phyloP scores from a whole-genome alignment of 2,113 vertebrate species.

The Saguinus imperator region DNA sequence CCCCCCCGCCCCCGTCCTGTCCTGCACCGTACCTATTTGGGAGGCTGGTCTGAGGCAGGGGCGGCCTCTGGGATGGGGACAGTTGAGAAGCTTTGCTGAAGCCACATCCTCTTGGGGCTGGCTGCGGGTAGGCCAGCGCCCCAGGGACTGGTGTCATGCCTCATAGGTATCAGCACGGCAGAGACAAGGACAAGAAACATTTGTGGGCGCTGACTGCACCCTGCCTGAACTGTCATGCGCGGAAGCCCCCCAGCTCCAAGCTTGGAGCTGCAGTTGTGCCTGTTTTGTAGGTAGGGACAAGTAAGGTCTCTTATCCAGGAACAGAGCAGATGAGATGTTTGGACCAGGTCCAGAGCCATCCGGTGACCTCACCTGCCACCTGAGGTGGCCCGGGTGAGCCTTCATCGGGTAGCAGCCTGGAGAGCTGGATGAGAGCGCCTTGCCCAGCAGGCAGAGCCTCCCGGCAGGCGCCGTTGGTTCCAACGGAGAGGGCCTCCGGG shows the following conservation, averaged over 20 bases:
- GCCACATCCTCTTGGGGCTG: background rate
- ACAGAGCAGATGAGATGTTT: conserved; percentile 51
- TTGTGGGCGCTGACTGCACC: background rate
- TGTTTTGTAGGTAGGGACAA: conserved; percentile 41
- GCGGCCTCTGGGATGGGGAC: background rate
- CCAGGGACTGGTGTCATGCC: background rate
- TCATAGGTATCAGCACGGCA: background rate
- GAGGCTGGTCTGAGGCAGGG: background rate
- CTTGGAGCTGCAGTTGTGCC: background rate
- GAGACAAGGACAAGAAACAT: background rate
- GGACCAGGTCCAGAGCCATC: background rate
- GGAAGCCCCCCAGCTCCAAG: background rate
- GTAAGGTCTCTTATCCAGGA: conserved; percentile 64
- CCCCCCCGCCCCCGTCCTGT: background rate
- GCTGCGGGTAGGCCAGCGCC: background rate
- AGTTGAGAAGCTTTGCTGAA: background rate
- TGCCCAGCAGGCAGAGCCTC: background rate
- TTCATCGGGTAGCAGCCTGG: background rate
- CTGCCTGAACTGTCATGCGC: fast-evolving
- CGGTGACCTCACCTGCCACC: background rate
- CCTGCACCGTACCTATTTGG: background rate
- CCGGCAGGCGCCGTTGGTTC: conserved; percentile 40
- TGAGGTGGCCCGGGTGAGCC: background rate
- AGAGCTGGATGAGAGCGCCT: background rate
- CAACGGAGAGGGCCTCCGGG: conserved; percentile 33